A percentile compares a stretch with the other conserved stretches of the same genome.
Conservation (phyloP, 92 coral and sea anemone genomes). For the Paragorgia papillata region DNA sequence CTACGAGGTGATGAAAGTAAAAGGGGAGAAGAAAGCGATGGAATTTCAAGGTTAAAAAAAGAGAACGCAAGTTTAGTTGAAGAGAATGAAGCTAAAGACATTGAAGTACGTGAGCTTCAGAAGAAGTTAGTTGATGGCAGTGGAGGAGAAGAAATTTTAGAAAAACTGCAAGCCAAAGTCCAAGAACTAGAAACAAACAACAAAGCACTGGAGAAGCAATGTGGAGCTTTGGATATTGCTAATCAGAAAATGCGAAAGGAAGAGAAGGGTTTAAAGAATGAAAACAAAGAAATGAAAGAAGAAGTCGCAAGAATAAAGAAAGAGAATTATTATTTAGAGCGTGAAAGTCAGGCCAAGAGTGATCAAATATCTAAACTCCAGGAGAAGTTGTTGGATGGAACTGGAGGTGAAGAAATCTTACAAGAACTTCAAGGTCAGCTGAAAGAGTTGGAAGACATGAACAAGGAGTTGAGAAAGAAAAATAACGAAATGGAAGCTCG, state of each 20-base stretch:
- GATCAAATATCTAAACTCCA: conserved; percentile 7
- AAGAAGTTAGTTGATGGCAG: conserved; percentile 46
- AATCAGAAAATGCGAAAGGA: conserved; percentile 43
- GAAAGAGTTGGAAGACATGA: background rate
- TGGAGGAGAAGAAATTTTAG: conserved; percentile 47
- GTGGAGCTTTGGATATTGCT: conserved; percentile 57
- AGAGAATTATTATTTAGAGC: conserved; percentile 63
- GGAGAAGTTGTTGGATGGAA: conserved; percentile 8
- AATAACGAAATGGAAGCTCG: conserved; percentile 35
- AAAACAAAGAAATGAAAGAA: conserved; percentile 33
- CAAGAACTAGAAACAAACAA: background rate
- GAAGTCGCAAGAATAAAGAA: conserved; percentile 19
- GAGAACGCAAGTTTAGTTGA: conserved; percentile 60
- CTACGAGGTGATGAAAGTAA: background rate
- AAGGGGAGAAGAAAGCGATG: background rate
- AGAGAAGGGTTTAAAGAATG: conserved; percentile 59
- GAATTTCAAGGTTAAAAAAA: conserved; percentile 52
- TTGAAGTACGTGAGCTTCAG: conserved; percentile 33
- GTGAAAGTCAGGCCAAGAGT: conserved; percentile 3
- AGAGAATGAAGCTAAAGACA: conserved; percentile 68
- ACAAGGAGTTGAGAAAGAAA: conserved; percentile 7
- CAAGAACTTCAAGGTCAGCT: background rate
- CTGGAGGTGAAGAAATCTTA: conserved; percentile 9
- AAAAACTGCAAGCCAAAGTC: conserved; percentile 63
- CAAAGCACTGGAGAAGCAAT: conserved; percentile 13